Conservation (phyloP, 35 echinoderm and acorn worm genomes). For the Acanthaster planci region DNA sequence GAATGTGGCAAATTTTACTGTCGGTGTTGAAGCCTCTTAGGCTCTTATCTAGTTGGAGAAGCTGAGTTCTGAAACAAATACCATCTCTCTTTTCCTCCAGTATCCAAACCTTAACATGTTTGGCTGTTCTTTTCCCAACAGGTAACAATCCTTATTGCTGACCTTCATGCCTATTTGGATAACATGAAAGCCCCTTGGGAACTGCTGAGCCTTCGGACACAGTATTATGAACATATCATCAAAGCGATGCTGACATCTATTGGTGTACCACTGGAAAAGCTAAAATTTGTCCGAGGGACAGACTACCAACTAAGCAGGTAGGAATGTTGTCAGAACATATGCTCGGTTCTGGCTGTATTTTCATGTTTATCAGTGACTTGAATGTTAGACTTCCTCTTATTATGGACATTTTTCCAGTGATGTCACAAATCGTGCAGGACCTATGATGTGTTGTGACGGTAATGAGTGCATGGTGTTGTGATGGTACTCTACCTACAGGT, state of each 20-base stretch:
- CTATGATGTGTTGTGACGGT: no score
- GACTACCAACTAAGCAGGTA: slow-evolving; percentile 97
- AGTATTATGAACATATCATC: slow-evolving; percentile 92
- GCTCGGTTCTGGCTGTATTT: not conserved
- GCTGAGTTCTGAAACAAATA: no score
- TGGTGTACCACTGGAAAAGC: slow-evolving; percentile 83
- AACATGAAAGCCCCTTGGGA: slow-evolving; percentile 99
- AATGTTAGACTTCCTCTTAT: no score
- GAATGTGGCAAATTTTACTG: no score
- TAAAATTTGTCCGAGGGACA: slow-evolving; percentile 88
- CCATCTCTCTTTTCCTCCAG: no score
- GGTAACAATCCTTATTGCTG: slow-evolving; percentile 94
- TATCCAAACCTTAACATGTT: no score
- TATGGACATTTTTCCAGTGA: no score
- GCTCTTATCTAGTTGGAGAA: no score
- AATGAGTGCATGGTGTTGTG: no score
- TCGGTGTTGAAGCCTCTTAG: no score
- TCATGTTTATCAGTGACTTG: not conserved
- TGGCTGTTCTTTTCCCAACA: slow-evolving; percentile 40
- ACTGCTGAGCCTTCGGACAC: slow-evolving; percentile 61
- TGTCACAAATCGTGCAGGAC: no score
- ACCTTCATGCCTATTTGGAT: slow-evolving; percentile 97
- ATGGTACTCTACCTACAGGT: no score
- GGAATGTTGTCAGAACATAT: not conserved
- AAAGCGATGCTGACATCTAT: slow-evolving; percentile 96